Conservation (phyloP, 2,113 vertebrate species). For the Panthera tigris region DNA sequence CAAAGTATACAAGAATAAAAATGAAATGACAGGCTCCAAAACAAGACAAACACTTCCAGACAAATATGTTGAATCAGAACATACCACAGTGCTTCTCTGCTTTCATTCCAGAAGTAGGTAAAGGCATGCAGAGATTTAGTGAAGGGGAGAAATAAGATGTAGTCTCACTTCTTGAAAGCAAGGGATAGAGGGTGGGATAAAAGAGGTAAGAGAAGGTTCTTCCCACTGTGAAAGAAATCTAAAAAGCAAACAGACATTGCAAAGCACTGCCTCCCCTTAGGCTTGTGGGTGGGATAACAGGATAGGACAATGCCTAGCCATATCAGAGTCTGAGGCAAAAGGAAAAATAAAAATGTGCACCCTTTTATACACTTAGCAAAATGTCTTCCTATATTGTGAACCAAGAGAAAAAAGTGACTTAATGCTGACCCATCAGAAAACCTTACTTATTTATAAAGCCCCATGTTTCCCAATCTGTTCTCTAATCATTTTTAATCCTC, state of each 20-base stretch:
- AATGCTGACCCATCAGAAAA: neutral
- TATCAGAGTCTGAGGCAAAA: neutral
- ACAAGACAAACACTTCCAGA: neutral
- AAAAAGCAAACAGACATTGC: neutral
- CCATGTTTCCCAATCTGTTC: neutral
- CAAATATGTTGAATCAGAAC: neutral
- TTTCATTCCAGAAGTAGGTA: neutral
- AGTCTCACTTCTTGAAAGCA: neutral
- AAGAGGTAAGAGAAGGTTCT: neutral
- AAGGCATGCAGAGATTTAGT: neutral
- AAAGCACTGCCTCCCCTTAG: neutral
- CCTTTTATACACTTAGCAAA: neutral
- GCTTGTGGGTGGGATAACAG: fast-evolving
- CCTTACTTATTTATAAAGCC: neutral
- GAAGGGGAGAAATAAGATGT: neutral
- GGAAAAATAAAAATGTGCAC: neutral
- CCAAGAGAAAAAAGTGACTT: neutral
- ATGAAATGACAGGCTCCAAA: neutral
- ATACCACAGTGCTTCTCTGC: neutral
- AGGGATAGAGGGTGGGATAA: neutral
- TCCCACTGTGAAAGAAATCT: neutral
- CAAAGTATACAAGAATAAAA: neutral
- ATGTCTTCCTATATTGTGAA: neutral
- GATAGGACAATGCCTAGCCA: fast-evolving
- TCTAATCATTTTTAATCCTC: neutral